A percentile compares a stretch with the other conserved stretches of the same genome.
Evolutionary conservation across 2,888 invertebrate genomes (phyloP).

Genomic region (Cerceris rybyensis): DNA sequence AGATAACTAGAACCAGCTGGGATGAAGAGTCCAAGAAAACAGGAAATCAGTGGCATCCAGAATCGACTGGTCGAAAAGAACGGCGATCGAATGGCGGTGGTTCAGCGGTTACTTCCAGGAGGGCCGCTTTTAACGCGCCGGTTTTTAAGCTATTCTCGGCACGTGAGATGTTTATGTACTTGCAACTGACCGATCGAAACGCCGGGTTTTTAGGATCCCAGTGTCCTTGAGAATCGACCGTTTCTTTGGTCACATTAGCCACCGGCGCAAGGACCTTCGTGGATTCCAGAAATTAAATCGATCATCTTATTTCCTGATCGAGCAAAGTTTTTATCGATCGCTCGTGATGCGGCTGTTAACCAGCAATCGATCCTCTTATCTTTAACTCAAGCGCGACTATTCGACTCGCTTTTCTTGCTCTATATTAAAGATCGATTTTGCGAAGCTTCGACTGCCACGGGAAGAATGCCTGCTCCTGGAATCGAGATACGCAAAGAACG

Average conservation of each 20-base stretch:
- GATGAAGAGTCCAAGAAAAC: slow-evolving; percentile 5
- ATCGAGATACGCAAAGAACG: not conserved
- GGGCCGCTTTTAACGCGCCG: slow-evolving; percentile 46
- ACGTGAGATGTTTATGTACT: slow-evolving; percentile 44
- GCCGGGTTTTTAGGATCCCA: slow-evolving; percentile 56
- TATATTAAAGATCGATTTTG: no score
- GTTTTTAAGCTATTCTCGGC: slow-evolving; percentile 38
- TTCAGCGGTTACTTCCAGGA: slow-evolving; percentile 33
- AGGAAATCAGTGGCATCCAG: not conserved
- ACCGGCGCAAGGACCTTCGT: slow-evolving; percentile 45
- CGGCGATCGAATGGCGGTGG: slow-evolving; percentile 9
- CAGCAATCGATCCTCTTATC: no score
- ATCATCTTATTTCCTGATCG: slow-evolving; percentile 17
- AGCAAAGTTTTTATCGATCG: no score
- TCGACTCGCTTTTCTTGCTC: no score
- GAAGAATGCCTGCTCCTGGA: no score
- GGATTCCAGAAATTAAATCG: slow-evolving; percentile 45
- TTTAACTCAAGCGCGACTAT: no score
- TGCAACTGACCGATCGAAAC: slow-evolving; percentile 41
- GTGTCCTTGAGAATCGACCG: slow-evolving; percentile 60
- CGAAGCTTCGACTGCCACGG: no score
- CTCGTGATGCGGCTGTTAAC: no score
- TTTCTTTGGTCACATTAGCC: slow-evolving; percentile 30
- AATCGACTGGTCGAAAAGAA: slow-evolving; percentile 4
- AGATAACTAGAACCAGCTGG: not conserved